Conservation (phyloP, 1,140 invertebrate genomes). For the Drosophila varians region DNA sequence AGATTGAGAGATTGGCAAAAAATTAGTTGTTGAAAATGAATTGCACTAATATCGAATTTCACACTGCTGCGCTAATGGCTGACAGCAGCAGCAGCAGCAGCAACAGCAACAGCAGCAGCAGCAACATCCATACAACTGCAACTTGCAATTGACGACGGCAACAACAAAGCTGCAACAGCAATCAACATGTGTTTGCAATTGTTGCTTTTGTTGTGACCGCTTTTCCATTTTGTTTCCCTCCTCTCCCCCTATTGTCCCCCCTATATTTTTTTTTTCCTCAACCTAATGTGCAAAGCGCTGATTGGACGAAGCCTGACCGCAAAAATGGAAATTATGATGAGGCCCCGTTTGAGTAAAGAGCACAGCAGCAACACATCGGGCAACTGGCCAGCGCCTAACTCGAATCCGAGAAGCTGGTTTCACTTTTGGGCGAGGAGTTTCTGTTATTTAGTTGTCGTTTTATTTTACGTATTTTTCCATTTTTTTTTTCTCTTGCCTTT, state of each 20-base stretch:
- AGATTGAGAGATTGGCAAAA: constrained; percentile 59
- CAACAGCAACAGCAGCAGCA: constrained; percentile 31
- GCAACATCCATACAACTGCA: constrained; percentile 36
- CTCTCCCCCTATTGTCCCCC: no score
- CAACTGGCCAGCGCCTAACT: constrained; percentile 32
- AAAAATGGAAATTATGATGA: constrained; percentile 81
- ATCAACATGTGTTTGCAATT: constrained; percentile 70
- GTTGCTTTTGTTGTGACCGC: constrained; percentile 29
- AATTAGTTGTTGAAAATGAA: constrained; percentile 81
- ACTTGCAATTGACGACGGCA: constrained; percentile 59
- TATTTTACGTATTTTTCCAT: constrained; percentile 24
- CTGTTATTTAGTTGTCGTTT: constrained; percentile 47
- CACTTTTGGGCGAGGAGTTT: constrained; percentile 73
- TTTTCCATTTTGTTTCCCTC: constrained; percentile 24
- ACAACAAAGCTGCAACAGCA: constrained; percentile 67
- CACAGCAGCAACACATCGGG: constrained; percentile 56
- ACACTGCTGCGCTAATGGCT: constrained; percentile 77
- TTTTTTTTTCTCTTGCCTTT: constrained; percentile 11
- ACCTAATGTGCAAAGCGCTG: constrained; percentile 80
- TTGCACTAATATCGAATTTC: constrained; percentile 82
- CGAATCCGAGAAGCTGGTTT: constrained; percentile 60
- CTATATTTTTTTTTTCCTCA: constrained; percentile 44
- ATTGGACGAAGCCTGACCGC: constrained; percentile 80
- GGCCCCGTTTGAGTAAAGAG: constrained; percentile 78
- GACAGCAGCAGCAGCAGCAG: constrained; percentile 45